phyloP scores from a whole-genome alignment of 53 echinoderm and acorn worm genomes.

The Echinometra lucunter region DNA sequence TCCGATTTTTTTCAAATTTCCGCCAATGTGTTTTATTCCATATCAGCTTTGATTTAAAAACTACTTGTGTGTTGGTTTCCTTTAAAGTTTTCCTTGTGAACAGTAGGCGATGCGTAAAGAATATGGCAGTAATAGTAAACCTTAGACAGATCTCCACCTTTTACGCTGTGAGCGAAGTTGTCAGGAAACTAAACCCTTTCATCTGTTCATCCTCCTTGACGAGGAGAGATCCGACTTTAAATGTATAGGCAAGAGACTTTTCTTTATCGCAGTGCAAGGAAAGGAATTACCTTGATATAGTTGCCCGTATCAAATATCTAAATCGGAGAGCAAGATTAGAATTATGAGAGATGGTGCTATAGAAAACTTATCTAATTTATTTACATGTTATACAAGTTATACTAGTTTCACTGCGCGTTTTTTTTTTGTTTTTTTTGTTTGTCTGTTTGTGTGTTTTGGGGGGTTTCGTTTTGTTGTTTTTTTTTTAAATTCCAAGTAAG shows the following conservation, averaged over 20 bases:
- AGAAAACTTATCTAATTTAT: not conserved
- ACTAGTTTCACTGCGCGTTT: too few species aligned
- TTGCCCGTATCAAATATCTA: not conserved
- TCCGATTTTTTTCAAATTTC: too few species aligned
- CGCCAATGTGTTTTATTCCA: too few species aligned
- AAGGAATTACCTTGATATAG: constrained; percentile 3
- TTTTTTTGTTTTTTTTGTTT: too few species aligned
- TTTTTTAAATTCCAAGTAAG: not conserved
- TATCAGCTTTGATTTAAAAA: too few species aligned
- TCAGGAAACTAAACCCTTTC: constrained; percentile 22
- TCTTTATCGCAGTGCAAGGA: not conserved
- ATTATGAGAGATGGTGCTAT: not conserved
- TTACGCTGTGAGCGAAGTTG: not conserved
- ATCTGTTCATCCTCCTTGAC: constrained; percentile 5
- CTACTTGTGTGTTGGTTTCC: too few species aligned
- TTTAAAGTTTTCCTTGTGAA: not conserved
- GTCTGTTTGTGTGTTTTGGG: too few species aligned
- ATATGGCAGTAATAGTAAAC: not conserved
- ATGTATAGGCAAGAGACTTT: not conserved
- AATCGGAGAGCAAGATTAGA: not conserved
- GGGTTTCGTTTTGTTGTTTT: too few species aligned
- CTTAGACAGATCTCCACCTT: not conserved
- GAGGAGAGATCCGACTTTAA: constrained; percentile 16
- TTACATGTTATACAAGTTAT: too few species aligned
- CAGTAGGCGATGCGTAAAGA: not conserved